A percentile compares a stretch with the other conserved stretches of the same genome.
phyloP scores from a whole-genome alignment of 2,113 vertebrate genomes.

The Naja naja region DNA sequence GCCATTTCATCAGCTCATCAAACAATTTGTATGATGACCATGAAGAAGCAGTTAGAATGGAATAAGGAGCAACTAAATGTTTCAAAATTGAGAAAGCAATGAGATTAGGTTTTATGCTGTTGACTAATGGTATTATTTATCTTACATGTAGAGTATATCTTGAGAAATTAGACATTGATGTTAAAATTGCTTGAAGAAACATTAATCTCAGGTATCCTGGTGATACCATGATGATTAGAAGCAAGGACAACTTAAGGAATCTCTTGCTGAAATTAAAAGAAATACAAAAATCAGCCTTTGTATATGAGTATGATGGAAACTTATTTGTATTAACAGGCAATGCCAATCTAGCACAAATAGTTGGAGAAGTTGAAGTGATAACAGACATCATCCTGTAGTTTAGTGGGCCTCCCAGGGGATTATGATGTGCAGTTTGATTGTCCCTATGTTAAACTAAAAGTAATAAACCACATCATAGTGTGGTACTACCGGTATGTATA shows the following conservation, averaged over 20 bases:
- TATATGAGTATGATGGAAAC: neutral
- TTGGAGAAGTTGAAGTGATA: neutral
- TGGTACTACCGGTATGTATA: neutral
- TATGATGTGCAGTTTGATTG: neutral
- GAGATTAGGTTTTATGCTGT: neutral
- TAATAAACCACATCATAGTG: neutral
- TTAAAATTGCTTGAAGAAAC: neutral
- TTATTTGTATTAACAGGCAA: neutral
- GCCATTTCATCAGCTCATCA: neutral
- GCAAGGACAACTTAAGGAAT: neutral
- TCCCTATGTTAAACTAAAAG: neutral
- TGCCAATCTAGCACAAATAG: neutral
- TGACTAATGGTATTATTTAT: neutral
- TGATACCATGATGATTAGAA: neutral
- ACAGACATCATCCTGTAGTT: neutral
- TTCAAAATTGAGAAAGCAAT: neutral
- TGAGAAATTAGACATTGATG: neutral
- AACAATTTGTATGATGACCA: neutral
- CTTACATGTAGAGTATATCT: neutral
- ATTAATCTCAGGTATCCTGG: neutral
- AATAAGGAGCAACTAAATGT: neutral
- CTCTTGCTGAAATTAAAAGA: neutral
- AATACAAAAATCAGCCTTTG: neutral
- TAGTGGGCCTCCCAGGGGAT: neutral
- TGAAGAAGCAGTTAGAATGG: neutral